A percentile compares a stretch with the other conserved stretches of the same genome.
Evolutionary conservation across 2,888 invertebrate genomes (phyloP).

Genomic region (Gymnoscelis rufifasciata): DNA sequence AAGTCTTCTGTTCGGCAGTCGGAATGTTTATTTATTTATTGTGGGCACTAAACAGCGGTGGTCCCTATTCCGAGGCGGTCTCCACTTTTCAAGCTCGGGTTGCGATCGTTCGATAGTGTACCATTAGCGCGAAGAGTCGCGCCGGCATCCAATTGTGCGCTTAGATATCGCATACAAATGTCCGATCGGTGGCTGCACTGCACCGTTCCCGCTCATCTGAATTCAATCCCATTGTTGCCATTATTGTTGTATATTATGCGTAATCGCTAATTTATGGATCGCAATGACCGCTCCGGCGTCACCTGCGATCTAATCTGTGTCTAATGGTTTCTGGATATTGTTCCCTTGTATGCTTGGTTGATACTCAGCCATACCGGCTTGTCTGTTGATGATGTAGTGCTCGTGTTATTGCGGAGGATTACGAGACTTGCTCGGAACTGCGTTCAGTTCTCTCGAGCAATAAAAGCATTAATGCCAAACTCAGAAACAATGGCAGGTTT

Average conservation of each 20-base stretch:
- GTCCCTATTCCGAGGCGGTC: constrained; percentile 69
- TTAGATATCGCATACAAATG: constrained; percentile 79
- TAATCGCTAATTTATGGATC: constrained; percentile 76
- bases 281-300: constrained; percentile 48
- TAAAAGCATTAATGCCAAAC: constrained; percentile 16
- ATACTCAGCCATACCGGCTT: constrained; percentile 9
- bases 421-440: constrained; percentile 6
- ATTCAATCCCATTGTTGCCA: constrained; percentile 78
- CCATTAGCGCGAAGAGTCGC: constrained; percentile 78
- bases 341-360: constrained; percentile 15
- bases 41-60: constrained; percentile 61
- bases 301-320: constrained; percentile 47
- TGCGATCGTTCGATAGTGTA: constrained; percentile 75
- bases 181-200: constrained; percentile 59
- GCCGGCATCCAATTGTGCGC: constrained; percentile 78
- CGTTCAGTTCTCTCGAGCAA: constrained; percentile 11
- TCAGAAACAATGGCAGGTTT: constrained; percentile 19
- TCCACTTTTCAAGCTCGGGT: constrained; percentile 62
- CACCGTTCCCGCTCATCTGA: constrained; percentile 64
- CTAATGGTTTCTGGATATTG: constrained; percentile 32
- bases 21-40: constrained; percentile 66
- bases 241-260: constrained; percentile 70
- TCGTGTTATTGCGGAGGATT: constrained; percentile 16
- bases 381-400: constrained; percentile 16
- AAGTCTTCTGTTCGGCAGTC: constrained; percentile 29